phyloP scores from a whole-genome alignment of 35 echinoderm and acorn worm species.

The Lytechinus pictus region DNA sequence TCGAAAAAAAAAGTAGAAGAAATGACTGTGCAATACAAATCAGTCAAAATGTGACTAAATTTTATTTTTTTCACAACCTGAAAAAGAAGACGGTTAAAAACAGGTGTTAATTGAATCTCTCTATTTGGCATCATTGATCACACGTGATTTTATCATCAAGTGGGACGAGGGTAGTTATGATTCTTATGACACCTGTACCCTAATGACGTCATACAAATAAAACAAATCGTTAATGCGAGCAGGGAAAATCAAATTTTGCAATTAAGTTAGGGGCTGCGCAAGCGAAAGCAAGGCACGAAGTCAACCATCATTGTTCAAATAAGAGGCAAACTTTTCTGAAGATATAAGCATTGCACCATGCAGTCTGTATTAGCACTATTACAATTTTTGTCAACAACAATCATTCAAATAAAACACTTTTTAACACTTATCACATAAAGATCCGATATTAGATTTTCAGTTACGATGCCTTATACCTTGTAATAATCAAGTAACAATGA shows the following conservation, averaged over 20 bases:
- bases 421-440: too few species aligned
- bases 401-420: neutral
- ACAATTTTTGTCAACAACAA: neutral
- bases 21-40: too few species aligned
- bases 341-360: neutral
- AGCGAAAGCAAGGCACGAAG: neutral
- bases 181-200: neutral
- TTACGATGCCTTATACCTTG: too few species aligned
- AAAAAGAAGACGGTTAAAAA: neutral
- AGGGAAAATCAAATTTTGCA: neutral
- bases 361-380: neutral
- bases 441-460: too few species aligned
- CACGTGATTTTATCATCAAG: constrained; percentile 2
- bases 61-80: neutral
- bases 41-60: too few species aligned
- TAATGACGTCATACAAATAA: constrained; percentile 6
- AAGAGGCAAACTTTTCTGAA: neutral
- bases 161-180: neutral
- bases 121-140: neutral
- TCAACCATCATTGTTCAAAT: neutral
- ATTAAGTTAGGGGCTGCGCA: neutral
- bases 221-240: constrained; percentile 11
- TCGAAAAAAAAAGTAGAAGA: too few species aligned
- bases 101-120: neutral
- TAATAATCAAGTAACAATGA: too few species aligned